Evolutionary conservation across 2,888 invertebrate species (phyloP), one percentile per base, ranked within the genome.

Genomic region (Panopea generosa): DNA sequence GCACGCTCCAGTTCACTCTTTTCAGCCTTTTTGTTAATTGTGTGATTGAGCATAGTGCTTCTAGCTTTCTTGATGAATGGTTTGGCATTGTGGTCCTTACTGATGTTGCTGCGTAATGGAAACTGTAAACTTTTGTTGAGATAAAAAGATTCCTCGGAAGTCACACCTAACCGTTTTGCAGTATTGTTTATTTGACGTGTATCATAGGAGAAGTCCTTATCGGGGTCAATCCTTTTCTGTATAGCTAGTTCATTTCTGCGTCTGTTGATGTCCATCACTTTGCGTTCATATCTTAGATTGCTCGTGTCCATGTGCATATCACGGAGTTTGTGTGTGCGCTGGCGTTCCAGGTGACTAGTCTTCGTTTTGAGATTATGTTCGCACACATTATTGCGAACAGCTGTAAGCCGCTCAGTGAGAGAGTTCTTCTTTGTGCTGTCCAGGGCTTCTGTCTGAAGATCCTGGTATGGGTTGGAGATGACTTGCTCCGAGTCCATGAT

Each of bases 401-500:
- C 85, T 47, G 88, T 90, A 38, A 90, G 66, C 65, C 84, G 83
- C 63, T 91, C 90, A 1, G 84, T 87, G n/a, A 86, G 69, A 11
- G 88, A 86, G 16, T 72, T 73, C 59, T 83, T 86, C 69, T 86
- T 88, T 22, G 76, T 76, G 18, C 74, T 74, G 45, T 83, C 79
- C 27, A 85, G 63, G 4, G 86, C 88, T 50, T 88, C 88, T 7
- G 81, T 69, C 62, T 87, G 86, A 63, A 87, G 74, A 45, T 87
- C 87, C 57, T 85, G 82, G 74, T 86, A 87, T 6, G 90, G 88
- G 55, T 87, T 89, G 65, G 84, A 86, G 53, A 88, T 84, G 55
- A 89, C 84, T 73, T 86, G 85, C 72, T 90, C 90, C 26, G 88
- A 82, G 76, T 90, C 90, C 89, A 91, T 87, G 68, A 90, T 89